Evolutionary conservation across 1,140 invertebrate species (phyloP).

Genomic region (Diorhabda sublineata): DNA sequence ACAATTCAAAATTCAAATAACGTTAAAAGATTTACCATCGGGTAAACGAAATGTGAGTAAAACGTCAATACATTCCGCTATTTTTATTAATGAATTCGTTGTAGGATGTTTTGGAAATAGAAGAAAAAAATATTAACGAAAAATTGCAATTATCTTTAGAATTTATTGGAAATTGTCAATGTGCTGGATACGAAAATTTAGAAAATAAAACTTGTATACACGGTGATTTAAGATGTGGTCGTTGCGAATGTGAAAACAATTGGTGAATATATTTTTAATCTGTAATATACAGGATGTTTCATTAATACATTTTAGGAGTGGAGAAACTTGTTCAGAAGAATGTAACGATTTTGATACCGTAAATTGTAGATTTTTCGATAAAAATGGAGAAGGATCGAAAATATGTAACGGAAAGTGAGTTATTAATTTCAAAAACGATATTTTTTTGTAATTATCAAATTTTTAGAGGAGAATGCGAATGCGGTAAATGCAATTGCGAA

Average conservation of each 20-base stretch:
- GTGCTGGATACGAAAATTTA: constrained; percentile 36
- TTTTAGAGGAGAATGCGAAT: constrained; percentile 36
- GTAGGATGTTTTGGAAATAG: constrained; percentile 46
- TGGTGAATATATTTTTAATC: constrained; percentile 47
- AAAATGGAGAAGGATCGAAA: constrained; percentile 9
- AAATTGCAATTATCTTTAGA: constrained; percentile 49
- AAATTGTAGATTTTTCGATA: constrained; percentile 18
- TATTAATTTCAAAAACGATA: neutral
- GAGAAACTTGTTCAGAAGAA: constrained; percentile 27
- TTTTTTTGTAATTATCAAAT: neutral
- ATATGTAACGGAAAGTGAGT: constrained; percentile 30
- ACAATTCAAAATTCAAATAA: constrained; percentile 56
- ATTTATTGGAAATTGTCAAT: constrained; percentile 49
- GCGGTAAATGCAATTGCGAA: constrained; percentile 32
- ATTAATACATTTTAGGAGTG: constrained; percentile 30
- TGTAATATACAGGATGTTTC: neutral
- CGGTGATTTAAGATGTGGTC: constrained; percentile 54
- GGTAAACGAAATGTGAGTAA: neutral
- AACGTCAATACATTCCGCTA: neutral
- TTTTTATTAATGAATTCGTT: neutral
- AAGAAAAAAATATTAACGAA: constrained; percentile 52
- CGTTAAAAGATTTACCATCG: constrained; percentile 42
- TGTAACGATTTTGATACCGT: constrained; percentile 25
- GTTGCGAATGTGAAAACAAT: constrained; percentile 54
- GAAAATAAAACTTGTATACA: constrained; percentile 45